phyloP scores from a whole-genome alignment of 1,140 invertebrate genomes.

The Cotesia glomerata region DNA sequence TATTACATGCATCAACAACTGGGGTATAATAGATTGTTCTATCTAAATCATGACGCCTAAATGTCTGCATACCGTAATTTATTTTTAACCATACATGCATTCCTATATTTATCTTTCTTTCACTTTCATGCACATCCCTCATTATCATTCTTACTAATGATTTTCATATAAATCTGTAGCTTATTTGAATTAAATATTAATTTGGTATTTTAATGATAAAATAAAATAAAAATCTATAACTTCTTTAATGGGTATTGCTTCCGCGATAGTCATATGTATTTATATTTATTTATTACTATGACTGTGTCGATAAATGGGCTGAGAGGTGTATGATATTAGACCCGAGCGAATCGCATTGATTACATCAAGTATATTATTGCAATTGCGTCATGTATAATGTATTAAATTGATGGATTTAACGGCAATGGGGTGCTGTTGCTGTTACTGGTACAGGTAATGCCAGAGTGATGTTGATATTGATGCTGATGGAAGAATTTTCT shows the following conservation, averaged over 20 bases:
- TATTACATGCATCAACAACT: neutral
- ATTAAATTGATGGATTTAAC: neutral
- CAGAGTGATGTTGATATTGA: too few species aligned
- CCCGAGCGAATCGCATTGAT: constrained; percentile 1
- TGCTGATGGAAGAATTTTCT: too few species aligned
- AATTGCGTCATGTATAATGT: constrained; percentile 13
- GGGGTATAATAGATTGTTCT: too few species aligned
- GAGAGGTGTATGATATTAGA: neutral
- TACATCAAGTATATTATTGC: neutral
- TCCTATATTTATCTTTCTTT: neutral
- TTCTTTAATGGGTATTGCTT: neutral
- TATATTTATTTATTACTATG: neutral
- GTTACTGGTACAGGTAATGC: too few species aligned
- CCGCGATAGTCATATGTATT: neutral
- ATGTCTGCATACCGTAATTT: constrained; percentile 16
- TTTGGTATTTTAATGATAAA: too few species aligned
- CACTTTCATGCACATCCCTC: neutral
- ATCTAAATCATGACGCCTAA: neutral
- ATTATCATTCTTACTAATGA: too few species aligned
- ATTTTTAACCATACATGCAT: neutral
- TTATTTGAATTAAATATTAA: too few species aligned
- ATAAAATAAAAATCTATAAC: too few species aligned
- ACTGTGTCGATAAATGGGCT: neutral
- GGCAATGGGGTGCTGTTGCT: too few species aligned
- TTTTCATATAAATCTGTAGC: too few species aligned